These are phyloP conservation scores for Anguilla pacifica DNA, from an alignment of 2,797 vertebrate genomes.

Conservation along the genomic window DNA sequence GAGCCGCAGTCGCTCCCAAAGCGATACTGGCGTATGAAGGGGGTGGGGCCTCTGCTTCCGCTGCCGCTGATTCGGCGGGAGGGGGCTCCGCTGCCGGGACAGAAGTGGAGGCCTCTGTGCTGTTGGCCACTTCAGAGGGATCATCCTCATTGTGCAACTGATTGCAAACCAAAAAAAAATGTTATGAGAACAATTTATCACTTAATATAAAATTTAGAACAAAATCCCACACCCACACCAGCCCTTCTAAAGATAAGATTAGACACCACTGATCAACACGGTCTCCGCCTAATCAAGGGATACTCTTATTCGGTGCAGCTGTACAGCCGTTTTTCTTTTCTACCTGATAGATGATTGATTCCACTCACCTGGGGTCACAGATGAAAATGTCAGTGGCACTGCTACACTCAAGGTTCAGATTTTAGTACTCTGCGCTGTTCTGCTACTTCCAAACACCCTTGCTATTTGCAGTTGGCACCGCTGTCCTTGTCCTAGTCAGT, in stretches of 20 bases:
- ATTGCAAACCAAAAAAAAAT: neutral
- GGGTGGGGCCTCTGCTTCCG: slow-evolving; percentile 68
- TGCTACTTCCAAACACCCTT: neutral
- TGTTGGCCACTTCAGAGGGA: slow-evolving; percentile 58
- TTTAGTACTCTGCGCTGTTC: neutral
- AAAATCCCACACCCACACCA: neutral
- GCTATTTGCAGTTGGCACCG: neutral
- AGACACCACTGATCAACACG: neutral
- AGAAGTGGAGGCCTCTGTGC: slow-evolving; percentile 65
- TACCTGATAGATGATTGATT: neutral
- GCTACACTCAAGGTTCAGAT: neutral
- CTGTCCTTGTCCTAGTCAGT: neutral
- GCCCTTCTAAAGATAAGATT: neutral
- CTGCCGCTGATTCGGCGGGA: slow-evolving; percentile 46
- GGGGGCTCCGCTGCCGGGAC: slow-evolving; percentile 38
- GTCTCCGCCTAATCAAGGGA: neutral
- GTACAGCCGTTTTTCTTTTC: neutral
- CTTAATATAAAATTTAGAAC: neutral
- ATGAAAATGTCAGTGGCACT: neutral
- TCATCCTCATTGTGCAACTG: slow-evolving; percentile 76
- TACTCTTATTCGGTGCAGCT: neutral
- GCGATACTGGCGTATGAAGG: slow-evolving; percentile 79
- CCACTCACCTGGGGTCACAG: neutral
- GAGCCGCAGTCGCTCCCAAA: slow-evolving; percentile 68
- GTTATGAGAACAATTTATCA: neutral